These are phyloP conservation scores for Cyaniris semiargus DNA, from an alignment of 2,888 invertebrate genomes.

Conservation along the genomic window DNA sequence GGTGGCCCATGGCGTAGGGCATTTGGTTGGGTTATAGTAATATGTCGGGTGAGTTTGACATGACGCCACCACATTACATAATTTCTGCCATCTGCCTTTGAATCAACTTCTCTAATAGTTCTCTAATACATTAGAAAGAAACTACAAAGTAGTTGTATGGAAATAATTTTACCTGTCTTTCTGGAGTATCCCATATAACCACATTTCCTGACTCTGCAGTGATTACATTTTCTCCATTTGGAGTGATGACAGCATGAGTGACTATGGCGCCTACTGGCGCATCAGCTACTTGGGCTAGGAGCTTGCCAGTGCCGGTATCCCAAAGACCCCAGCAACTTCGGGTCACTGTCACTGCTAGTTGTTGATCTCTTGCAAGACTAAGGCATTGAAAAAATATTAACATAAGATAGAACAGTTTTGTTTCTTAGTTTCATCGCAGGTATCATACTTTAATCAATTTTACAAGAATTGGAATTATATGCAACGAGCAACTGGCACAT, in stretches of 20 bases:
- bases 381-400: neutral
- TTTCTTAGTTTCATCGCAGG: neutral
- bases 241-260: constrained; percentile 94
- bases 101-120: no score
- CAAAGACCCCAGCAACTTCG: constrained; percentile 97
- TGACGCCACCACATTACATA: neutral
- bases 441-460: no score
- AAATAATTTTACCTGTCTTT: constrained; percentile 55
- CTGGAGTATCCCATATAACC: constrained; percentile 88
- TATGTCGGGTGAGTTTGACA: neutral
- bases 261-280: constrained; percentile 96
- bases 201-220: constrained; percentile 96
- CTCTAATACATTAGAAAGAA: no score
- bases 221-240: constrained; percentile 90
- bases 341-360: constrained; percentile 94
- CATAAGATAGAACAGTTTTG: neutral
- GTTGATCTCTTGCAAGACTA: constrained; percentile 88
- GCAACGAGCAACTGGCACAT: no score
- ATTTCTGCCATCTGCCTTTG: no score
- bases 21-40: neutral
- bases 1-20: no score
- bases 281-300: constrained; percentile 93
- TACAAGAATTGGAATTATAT: no score
- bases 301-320: constrained; percentile 91
- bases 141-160: no score